A percentile compares a stretch with the other conserved stretches of the same genome.
Evolutionary conservation across 2,113 vertebrate genomes (phyloP).

Genomic region (Gavialis gangeticus): DNA sequence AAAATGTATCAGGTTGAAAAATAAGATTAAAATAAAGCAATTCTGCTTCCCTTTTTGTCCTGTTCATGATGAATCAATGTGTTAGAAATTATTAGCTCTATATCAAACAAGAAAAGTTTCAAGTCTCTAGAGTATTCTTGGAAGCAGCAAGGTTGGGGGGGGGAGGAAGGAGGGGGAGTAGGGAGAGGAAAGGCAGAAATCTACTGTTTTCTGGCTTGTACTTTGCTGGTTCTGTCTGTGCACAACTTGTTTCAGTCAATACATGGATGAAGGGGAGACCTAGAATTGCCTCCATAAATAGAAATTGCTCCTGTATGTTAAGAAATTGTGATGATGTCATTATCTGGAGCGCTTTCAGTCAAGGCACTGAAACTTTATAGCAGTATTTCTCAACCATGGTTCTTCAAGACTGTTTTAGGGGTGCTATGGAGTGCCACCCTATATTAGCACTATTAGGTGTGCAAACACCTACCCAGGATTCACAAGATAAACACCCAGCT

Average conservation of each 20-base stretch:
- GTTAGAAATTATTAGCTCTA: slow-evolving; percentile 8
- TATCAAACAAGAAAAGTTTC: not conserved
- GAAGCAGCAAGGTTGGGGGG: not conserved
- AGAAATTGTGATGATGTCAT: accelerated
- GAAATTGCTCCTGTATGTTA: accelerated
- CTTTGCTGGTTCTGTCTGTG: not conserved
- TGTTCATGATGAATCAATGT: not conserved
- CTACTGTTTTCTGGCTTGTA: not conserved
- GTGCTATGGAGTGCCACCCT: no score
- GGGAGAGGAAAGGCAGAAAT: not conserved
- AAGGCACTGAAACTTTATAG: not conserved
- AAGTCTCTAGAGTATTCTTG: slow-evolving; percentile 9
- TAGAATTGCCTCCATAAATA: accelerated
- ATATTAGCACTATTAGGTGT: no score
- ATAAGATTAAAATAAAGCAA: slow-evolving; percentile 22
- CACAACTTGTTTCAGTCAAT: not conserved
- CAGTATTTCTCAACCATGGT: not conserved
- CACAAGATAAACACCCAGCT: no score
- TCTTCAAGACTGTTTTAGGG: not conserved
- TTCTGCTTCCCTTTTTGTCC: slow-evolving; percentile 15
- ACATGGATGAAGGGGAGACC: not conserved
- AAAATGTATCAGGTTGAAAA: slow-evolving; percentile 43
- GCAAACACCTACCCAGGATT: no score
- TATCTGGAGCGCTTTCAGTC: not conserved
- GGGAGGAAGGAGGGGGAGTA: not conserved